Percentiles rank a stretch among this genome's conserved stretches.
Evolutionary conservation across 2,113 vertebrate species (phyloP).

Genomic region (human): GRCh38 chr7:40328501-40329000

Average conservation of each 20-base stretch:
- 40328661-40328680: neutral
- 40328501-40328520: neutral
- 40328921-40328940: neutral
- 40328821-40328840: neutral
- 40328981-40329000: neutral
- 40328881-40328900: neutral
- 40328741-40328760: accelerated
- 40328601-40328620: neutral
- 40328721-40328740: too few relatives aligned
- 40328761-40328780: neutral
- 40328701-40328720: neutral
- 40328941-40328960: neutral
- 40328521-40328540: neutral
- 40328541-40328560: neutral
- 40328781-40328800: neutral
- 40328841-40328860: neutral
- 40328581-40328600: neutral
- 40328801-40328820: neutral
- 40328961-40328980: neutral
- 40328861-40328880: neutral
- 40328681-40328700: neutral
- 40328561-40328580: neutral
- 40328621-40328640: neutral
- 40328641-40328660: neutral
- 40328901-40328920: neutral